A percentile compares a stretch with the other conserved stretches of the same genome.
Evolutionary conservation across 2,113 vertebrate genomes (phyloP).

Genomic region (Egretta garzetta): DNA sequence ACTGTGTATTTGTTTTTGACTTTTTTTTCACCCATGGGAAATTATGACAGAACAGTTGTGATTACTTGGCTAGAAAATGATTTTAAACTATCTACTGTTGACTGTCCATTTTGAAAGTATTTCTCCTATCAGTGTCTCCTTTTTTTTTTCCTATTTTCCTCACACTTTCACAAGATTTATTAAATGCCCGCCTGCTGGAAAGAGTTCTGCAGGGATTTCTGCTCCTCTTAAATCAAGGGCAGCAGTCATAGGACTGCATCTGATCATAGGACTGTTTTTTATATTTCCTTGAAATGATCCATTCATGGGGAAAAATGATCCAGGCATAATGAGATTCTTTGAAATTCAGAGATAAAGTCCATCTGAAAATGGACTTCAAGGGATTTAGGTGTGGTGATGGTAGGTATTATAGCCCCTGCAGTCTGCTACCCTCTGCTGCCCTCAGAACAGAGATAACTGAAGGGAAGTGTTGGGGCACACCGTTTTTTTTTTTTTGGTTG

Average conservation of each 20-base stretch:
- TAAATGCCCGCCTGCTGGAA: slow-evolving; percentile 14
- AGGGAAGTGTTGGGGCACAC: not conserved
- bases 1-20: not conserved
- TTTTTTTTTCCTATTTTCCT: not conserved
- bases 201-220: slow-evolving; percentile 12
- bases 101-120: slow-evolving; percentile 1
- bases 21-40: not conserved
- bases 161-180: slow-evolving; percentile 43
- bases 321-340: not conserved
- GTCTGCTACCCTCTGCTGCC: not conserved
- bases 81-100: not conserved
- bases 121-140: slow-evolving; percentile 31
- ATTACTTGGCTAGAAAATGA: not conserved
- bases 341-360: not conserved
- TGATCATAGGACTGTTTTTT: slow-evolving; percentile 8
- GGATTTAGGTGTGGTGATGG: not conserved
- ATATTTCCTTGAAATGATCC: slow-evolving; percentile 1
- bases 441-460: not conserved
- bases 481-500: not conserved
- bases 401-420: not conserved
- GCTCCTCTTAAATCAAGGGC: slow-evolving; percentile 53
- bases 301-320: not conserved
- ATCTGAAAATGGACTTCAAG: not conserved
- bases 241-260: not conserved
- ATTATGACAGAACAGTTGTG: not conserved